Conservation (phyloP, 2,888 invertebrate genomes). For the Polymixis flavicincta region DNA sequence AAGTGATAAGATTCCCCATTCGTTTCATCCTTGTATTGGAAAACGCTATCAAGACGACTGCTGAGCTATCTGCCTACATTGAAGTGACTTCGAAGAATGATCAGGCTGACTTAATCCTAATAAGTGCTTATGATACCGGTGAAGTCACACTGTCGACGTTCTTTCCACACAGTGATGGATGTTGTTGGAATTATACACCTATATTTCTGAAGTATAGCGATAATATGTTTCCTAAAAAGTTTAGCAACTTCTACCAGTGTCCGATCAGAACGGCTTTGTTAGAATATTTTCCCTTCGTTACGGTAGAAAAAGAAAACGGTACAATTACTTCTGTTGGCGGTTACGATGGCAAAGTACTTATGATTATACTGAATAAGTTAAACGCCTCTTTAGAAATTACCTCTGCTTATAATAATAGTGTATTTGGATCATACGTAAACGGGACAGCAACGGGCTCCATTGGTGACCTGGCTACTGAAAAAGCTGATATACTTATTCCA, state of each 20-base stretch:
- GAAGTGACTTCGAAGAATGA: slow-evolving; percentile 75
- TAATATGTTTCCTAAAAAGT: slow-evolving; percentile 75
- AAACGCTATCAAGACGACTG: slow-evolving; percentile 42
- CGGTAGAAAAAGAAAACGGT: slow-evolving; percentile 63
- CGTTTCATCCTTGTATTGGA: slow-evolving; percentile 72
- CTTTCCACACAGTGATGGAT: slow-evolving; percentile 72
- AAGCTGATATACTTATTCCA: slow-evolving; percentile 75
- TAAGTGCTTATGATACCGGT: slow-evolving; percentile 62
- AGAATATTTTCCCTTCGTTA: slow-evolving; percentile 68
- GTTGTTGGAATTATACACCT: slow-evolving; percentile 73
- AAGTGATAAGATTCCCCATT: slow-evolving; percentile 67
- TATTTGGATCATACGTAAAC: slow-evolving; percentile 68
- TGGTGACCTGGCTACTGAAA: slow-evolving; percentile 69
- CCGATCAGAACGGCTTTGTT: slow-evolving; percentile 70
- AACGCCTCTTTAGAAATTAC: slow-evolving; percentile 73
- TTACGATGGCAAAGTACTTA: slow-evolving; percentile 72
- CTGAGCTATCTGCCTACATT: slow-evolving; percentile 64
- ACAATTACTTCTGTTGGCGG: slow-evolving; percentile 69
- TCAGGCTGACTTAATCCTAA: slow-evolving; percentile 74
- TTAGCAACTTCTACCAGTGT: slow-evolving; percentile 76
- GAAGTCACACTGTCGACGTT: slow-evolving; percentile 72
- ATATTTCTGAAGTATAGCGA: slow-evolving; percentile 62
- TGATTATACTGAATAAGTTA: slow-evolving; percentile 66
- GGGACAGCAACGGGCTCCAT: slow-evolving; percentile 69
- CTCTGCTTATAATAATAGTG: slow-evolving; percentile 53